phyloP scores from a whole-genome alignment of 1,140 invertebrate species.

The Akabosia matsudoensis region DNA sequence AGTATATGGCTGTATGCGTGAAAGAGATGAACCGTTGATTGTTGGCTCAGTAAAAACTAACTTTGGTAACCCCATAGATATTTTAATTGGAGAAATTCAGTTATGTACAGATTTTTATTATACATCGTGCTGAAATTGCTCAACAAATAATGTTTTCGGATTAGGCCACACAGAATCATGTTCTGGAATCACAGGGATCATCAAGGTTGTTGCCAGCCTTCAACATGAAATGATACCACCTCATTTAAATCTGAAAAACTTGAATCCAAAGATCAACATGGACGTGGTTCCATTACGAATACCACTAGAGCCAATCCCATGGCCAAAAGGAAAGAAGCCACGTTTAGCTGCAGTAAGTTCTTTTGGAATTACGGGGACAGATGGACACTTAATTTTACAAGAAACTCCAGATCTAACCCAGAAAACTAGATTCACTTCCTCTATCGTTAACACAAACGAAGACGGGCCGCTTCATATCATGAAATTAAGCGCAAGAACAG shows the following conservation, averaged over 20 bases:
- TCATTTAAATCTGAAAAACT: not conserved
- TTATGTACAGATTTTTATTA: too few relatives aligned
- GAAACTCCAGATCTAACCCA: not conserved
- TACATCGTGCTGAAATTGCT: not conserved
- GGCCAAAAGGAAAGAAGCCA: not conserved
- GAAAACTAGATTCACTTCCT: not conserved
- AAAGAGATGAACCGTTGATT: not conserved
- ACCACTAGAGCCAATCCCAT: not conserved
- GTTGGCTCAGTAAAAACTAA: slow-evolving; percentile 6
- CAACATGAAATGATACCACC: slow-evolving; percentile 4
- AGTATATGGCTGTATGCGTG: not conserved
- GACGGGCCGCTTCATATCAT: slow-evolving; percentile 15
- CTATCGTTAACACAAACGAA: not conserved
- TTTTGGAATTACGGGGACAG: slow-evolving; percentile 39
- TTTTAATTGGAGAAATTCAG: not conserved
- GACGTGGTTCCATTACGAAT: not conserved
- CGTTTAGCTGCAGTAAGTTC: slow-evolving; percentile 19
- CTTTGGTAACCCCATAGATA: not conserved
- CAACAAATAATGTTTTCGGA: too few relatives aligned
- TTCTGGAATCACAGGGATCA: not conserved
- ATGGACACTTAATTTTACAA: slow-evolving; percentile 37
- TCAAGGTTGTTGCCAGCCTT: not conserved
- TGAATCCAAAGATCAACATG: slow-evolving; percentile 7
- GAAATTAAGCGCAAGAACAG: slow-evolving; percentile 23
- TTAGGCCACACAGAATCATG: not conserved